Evolutionary conservation across 2,113 vertebrate species (phyloP).

Genomic region (Chelonoidis abingdonii): DNA sequence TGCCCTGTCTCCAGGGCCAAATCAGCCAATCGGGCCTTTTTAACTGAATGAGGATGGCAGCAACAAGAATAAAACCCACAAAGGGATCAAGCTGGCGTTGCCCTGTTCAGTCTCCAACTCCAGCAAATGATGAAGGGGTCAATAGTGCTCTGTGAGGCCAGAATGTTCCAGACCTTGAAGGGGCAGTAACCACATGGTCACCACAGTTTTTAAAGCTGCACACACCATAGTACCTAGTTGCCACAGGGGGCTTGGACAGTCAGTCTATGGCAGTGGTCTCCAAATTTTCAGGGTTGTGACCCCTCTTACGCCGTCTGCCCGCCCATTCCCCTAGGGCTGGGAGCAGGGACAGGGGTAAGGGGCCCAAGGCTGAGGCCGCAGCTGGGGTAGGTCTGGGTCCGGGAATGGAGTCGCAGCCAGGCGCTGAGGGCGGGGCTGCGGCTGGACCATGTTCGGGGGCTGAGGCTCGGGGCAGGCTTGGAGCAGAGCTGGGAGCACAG

Average conservation of each 20-base stretch:
- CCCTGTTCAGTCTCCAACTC: neutral
- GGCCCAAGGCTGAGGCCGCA: too few species aligned
- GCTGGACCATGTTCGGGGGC: too few species aligned
- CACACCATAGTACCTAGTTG: neutral
- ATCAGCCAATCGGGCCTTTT: neutral
- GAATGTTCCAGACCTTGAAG: neutral
- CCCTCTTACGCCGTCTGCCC: too few species aligned
- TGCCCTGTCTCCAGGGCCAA: accelerated
- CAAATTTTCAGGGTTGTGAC: too few species aligned
- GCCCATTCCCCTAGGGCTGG: too few species aligned
- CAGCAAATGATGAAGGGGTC: neutral
- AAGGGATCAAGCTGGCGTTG: neutral
- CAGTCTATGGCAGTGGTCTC: neutral
- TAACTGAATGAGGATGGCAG: neutral
- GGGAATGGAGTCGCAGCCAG: too few species aligned
- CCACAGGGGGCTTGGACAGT: neutral
- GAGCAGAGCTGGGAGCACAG: neutral
- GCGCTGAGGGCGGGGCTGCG: too few species aligned
- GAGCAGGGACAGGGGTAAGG: too few species aligned
- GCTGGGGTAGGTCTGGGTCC: too few species aligned
- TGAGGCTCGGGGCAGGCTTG: neutral
- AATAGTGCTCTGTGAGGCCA: neutral
- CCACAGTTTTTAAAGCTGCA: neutral
- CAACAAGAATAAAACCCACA: neutral
- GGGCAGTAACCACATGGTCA: neutral